Evolutionary conservation across 2,113 vertebrate species (phyloP).

Genomic region (Trachemys scripta): DNA sequence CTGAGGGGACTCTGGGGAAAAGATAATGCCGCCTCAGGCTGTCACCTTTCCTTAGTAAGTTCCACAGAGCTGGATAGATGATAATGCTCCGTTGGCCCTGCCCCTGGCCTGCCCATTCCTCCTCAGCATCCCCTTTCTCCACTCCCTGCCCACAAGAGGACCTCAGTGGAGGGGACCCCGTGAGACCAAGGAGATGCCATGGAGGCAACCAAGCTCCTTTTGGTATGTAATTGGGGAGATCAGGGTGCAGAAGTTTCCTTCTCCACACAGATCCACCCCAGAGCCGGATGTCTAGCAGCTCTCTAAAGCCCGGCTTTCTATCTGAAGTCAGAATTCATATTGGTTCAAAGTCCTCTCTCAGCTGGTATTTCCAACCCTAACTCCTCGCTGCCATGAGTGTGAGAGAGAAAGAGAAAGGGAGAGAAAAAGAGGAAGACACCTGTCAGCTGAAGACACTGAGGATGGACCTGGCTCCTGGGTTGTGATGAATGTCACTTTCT

Average conservation of each 20-base stretch:
- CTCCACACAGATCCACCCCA: not conserved
- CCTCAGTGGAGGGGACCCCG: not conserved
- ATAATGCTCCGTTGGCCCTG: not conserved
- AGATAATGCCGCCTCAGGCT: not conserved
- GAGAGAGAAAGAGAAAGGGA: not conserved
- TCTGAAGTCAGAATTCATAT: not conserved
- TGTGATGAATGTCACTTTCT: constrained; percentile 21
- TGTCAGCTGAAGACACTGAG: constrained; percentile 28
- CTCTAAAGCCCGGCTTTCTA: not conserved
- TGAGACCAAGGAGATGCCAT: not conserved
- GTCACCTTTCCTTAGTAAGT: not conserved
- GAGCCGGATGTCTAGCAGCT: not conserved
- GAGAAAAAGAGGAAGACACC: not conserved
- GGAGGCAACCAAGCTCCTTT: not conserved
- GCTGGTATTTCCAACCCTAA: not conserved
- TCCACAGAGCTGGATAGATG: not conserved
- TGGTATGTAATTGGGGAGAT: not conserved
- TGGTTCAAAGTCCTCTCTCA: fast-evolving
- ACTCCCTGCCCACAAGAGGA: not conserved
- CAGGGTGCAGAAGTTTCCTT: not conserved
- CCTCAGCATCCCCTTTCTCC: not conserved
- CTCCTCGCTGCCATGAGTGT: fast-evolving
- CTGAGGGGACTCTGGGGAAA: not conserved
- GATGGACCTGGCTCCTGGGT: not conserved
- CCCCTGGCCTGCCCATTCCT: not conserved